Conservation (phyloP, 1,140 invertebrate genomes). For the Leptinotarsa undecemlineata region DNA sequence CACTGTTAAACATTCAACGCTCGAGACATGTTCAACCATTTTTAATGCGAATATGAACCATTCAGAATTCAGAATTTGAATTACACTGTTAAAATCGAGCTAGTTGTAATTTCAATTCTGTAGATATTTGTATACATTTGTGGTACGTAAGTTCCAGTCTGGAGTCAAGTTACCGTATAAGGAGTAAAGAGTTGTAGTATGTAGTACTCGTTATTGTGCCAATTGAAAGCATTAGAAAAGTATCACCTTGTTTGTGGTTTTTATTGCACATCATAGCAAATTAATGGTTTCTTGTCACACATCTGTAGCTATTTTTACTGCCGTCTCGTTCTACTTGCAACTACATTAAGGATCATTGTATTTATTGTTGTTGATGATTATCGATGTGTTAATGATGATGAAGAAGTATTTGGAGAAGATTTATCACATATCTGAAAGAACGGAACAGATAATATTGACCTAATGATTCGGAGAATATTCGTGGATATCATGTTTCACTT, state of each 20-base stretch:
- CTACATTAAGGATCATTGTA: constrained; percentile 10
- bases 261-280: constrained; percentile 27
- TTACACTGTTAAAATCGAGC: too few relatives aligned
- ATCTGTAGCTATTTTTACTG: constrained; percentile 18
- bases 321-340: not conserved
- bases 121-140: not conserved
- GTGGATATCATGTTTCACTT: too few relatives aligned
- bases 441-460: not conserved
- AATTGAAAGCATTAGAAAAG: constrained; percentile 31
- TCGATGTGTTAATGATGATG: not conserved
- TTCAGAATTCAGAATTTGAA: too few relatives aligned
- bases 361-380: constrained; percentile 9
- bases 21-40: too few relatives aligned
- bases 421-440: constrained; percentile 9
- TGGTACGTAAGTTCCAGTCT: constrained; percentile 15
- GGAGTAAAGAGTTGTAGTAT: constrained; percentile 20
- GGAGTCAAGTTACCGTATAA: constrained; percentile 22
- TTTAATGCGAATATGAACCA: too few relatives aligned
- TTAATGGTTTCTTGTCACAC: constrained; percentile 29
- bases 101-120: too few relatives aligned
- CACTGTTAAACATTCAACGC: too few relatives aligned
- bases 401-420: constrained; percentile 7
- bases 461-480: too few relatives aligned
- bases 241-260: constrained; percentile 29
- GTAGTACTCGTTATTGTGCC: constrained; percentile 26